Base-by-base conservation (phyloP, 2,113 vertebrate genomes). In the Pimephales promelas region DNA sequence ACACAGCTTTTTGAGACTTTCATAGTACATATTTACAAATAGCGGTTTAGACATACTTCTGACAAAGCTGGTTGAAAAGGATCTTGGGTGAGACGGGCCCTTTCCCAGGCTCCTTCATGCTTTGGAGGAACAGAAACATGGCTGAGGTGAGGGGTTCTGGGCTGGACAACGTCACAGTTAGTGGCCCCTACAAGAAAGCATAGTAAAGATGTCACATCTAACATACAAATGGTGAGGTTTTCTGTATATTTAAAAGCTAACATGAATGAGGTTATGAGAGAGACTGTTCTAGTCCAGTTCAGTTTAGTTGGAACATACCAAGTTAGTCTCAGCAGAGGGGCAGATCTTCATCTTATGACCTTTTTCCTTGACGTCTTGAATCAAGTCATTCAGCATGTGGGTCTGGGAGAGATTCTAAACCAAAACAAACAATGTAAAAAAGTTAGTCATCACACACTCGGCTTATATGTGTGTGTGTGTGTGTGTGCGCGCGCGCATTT, bases 11-110 rank as follows among this genome's bases (percentile, higher is more conserved):
- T 31, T 7, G 16, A 72, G 16, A 26, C 40, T 18, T 13, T 26
- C 5, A 26, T 14, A 79, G 28, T 36, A 1, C 64, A 10, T 26
- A 18, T 68, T 64, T 5, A 84, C 34, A 9, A 49, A 77, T 36
- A 16, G 40, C 14, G 54, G 20, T 28, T 0, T 24, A 36, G 59
- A 89, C 96, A 83, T 95, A 99, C 98, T 98, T 99, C 87, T 98
- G 97, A 90, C 98, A 99, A 84, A 99, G 97, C 89, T 99, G 98
- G 91, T 94, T 98, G 90, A 99, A 99, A 79, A 99, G 96, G 76
- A 96, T 91, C 93, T 97, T 99, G 79, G 98, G 97, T 89, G 95
- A 97, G 87, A 98, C 90, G 0, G 97, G 96, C 82, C 96, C 96
- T 93, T 95, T 98, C 47, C 96, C 96, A 49, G 95, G 85, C 81